These are phyloP conservation scores for Drosophila sturtevanti DNA, from an alignment of 1,140 invertebrate species.

Conservation along the genomic window DNA sequence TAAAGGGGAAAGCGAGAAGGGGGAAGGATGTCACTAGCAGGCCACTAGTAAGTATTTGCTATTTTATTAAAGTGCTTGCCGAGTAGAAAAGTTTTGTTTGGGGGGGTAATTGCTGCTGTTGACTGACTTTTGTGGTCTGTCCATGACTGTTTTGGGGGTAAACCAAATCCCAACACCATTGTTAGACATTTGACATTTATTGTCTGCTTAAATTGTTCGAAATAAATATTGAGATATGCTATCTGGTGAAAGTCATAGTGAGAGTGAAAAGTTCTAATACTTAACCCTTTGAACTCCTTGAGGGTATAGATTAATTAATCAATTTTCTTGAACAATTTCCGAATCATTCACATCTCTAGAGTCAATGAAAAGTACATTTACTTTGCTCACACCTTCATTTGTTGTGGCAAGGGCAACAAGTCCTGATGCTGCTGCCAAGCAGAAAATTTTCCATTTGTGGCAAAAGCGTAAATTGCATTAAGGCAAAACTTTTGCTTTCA, in stretches of 20 bases:
- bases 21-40: slow-evolving; percentile 52
- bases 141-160: slow-evolving; percentile 25
- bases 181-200: slow-evolving; percentile 48
- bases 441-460: slow-evolving; percentile 77
- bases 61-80: slow-evolving; percentile 15
- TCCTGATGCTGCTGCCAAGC: slow-evolving; percentile 34
- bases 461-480: slow-evolving; percentile 78
- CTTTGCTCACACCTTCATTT: slow-evolving; percentile 46
- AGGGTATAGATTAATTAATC: slow-evolving; percentile 15
- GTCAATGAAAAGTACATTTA: slow-evolving; percentile 53
- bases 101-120: slow-evolving; percentile 46
- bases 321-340: slow-evolving; percentile 44
- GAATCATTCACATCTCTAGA: slow-evolving; percentile 32
- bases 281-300: slow-evolving; percentile 8
- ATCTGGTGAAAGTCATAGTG: background rate
- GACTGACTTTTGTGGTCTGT: slow-evolving; percentile 44
- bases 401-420: slow-evolving; percentile 4
- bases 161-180: slow-evolving; percentile 10
- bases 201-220: slow-evolving; percentile 16
- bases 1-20: slow-evolving; percentile 6
- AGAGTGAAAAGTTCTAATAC: background rate
- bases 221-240: background rate
- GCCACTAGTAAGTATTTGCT: slow-evolving; percentile 20
- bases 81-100: background rate
- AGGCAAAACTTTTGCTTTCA: slow-evolving; percentile 74